Conservation (phyloP, 2,888 invertebrate species). For the Melinaea marsaeus region DNA sequence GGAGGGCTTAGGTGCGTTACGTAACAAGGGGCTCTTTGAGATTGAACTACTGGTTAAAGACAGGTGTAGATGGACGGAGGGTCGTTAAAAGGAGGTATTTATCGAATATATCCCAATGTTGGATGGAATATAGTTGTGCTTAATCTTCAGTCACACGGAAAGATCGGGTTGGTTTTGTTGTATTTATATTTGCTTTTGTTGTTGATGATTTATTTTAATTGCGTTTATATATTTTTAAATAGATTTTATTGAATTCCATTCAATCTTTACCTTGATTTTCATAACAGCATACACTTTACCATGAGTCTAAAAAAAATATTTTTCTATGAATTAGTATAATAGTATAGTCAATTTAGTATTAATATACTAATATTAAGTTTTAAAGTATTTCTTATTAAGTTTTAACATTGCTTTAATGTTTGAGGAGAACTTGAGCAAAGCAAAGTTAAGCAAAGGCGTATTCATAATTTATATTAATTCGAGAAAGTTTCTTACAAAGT, state of each 20-base stretch:
- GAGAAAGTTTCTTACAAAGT: conserved; percentile 38
- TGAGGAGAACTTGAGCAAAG: conserved; percentile 14
- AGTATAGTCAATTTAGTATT: too few species aligned
- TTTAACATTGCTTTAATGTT: conserved; percentile 8
- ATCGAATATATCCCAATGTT: not conserved
- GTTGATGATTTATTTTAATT: not conserved
- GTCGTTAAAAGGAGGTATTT: not conserved
- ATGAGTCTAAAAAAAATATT: too few species aligned
- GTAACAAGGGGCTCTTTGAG: conserved; percentile 4
- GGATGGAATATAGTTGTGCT: not conserved
- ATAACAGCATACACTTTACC: too few species aligned
- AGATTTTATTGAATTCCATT: too few species aligned
- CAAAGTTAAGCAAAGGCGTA: conserved; percentile 32
- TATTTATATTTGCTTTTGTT: not conserved
- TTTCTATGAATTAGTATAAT: too few species aligned
- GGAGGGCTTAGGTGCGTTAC: not conserved
- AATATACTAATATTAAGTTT: too few species aligned
- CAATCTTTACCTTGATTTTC: too few species aligned
- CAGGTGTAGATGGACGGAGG: not conserved
- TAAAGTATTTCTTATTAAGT: not conserved
- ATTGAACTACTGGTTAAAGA: conserved; percentile 4
- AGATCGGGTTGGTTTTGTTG: not conserved
- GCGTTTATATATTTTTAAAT: too few species aligned
- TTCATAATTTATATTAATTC: conserved; percentile 51
- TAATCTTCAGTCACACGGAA: not conserved